Evolutionary conservation across 2,113 vertebrate genomes (phyloP), one percentile per base, ranked within the genome.

Genomic region (Hippocampus comes): DNA sequence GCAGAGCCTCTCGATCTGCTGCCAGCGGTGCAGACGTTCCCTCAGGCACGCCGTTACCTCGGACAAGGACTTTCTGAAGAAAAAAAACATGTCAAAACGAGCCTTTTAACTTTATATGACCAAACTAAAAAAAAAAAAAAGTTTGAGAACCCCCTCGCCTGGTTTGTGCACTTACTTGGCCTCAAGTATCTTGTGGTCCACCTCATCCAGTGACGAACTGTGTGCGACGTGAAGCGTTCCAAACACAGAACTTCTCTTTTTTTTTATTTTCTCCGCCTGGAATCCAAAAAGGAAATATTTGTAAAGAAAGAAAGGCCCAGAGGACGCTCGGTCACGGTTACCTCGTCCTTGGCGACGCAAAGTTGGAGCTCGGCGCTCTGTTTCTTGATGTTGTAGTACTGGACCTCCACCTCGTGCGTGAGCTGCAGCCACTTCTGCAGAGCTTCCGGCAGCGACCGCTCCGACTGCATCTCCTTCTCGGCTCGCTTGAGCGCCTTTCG

Each of bases 351-450:
- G 76, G 97, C 97, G 11, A 96, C 92, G 30, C 91, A 91, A 67
- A 99, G 88, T 41, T 99, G 97, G 79, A 95, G 92, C 92, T 99
- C 97, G 0, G 97, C 97, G 46, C 89, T 95, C 76, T 99, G 97
- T n/a, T 97, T 96, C 92, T 99, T 99, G 84, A 98, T 98, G 85
- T 98, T 99, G 90, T 99, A 99, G 91, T 99, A 99, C 0, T 99
- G 97, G 4, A 99, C 96, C 90, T 99, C 97, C 65, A 99, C 96
- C 90, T 99, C 97, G 2, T 99, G 96, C 0, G 97, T 99, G 82
- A 99, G 91, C 88, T 99, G 97, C 27, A 99, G 96, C 97, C 97
- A 99, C 88, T 96, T 98, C 84, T 99, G 97, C 63, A 99, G 92
- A 5, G 96, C 94, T 82, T 98, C 97, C 4, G 97, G 96, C 81